Evolutionary conservation across 2,888 invertebrate genomes (phyloP).

Genomic region (Ischnus inquisitorius): DNA sequence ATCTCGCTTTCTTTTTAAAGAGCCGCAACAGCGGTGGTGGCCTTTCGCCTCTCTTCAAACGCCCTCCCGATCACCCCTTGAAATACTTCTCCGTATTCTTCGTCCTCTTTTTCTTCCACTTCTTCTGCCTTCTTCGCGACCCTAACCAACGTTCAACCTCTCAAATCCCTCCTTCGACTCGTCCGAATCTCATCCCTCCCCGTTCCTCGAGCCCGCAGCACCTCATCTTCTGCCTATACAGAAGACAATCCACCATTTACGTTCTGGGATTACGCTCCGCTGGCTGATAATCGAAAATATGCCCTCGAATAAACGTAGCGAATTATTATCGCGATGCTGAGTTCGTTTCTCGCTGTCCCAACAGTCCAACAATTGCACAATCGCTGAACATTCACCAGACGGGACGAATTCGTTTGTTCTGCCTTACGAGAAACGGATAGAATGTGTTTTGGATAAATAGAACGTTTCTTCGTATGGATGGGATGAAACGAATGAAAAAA

Average conservation of each 20-base stretch:
- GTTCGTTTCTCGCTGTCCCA: constrained; percentile 12
- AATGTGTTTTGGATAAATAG: background rate
- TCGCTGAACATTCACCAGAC: constrained; percentile 8
- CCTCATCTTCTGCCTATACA: constrained; percentile 78
- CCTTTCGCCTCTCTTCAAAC: constrained; percentile 68
- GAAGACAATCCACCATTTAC: constrained; percentile 83
- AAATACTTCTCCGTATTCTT: constrained; percentile 15
- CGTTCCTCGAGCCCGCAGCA: constrained; percentile 67
- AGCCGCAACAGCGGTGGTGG: constrained; percentile 77
- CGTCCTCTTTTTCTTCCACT: constrained; percentile 15
- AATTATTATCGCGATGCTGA: constrained; percentile 78
- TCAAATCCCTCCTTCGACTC: constrained; percentile 64
- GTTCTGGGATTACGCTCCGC: constrained; percentile 83
- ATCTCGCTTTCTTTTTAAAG: constrained; percentile 85
- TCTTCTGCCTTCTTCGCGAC: constrained; percentile 46
- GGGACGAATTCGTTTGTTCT: constrained; percentile 30
- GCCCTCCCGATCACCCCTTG: constrained; percentile 47
- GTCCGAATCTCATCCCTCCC: constrained; percentile 66
- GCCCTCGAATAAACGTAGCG: constrained; percentile 82
- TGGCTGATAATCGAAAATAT: constrained; percentile 85
- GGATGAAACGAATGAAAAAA: background rate
- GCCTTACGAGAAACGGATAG: background rate
- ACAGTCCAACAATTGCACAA: constrained; percentile 56
- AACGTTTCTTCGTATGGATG: background rate
- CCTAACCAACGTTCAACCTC: constrained; percentile 45